Conservation (phyloP, 2,888 invertebrate species). For the Tenthredo mesomela region DNA sequence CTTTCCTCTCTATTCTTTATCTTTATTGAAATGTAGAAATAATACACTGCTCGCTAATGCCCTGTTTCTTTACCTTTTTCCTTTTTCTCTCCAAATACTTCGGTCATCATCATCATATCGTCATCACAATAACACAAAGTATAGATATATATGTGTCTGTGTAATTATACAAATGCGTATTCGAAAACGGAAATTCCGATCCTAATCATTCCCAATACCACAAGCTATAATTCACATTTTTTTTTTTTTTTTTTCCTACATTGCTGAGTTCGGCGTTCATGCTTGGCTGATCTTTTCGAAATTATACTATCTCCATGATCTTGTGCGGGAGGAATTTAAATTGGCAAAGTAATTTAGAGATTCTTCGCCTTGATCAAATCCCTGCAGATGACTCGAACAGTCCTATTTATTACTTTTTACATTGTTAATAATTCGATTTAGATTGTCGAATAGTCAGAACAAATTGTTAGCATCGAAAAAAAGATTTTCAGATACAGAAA, state of each 20-base stretch:
- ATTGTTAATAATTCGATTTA: background rate
- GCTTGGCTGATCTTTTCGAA: background rate
- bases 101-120: background rate
- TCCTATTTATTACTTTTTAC: background rate
- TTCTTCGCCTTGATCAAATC: slow-evolving; percentile 18
- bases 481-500: background rate
- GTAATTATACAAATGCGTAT: slow-evolving; percentile 21
- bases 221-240: slow-evolving; percentile 20
- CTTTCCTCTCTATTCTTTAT: slow-evolving; percentile 37
- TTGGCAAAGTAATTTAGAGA: slow-evolving; percentile 38
- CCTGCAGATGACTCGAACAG: background rate
- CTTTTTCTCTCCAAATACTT: slow-evolving; percentile 1
- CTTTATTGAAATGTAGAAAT: slow-evolving; percentile 50
- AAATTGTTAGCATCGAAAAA: background rate
- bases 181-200: slow-evolving; percentile 33
- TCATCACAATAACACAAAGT: slow-evolving; percentile 20
- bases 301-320: slow-evolving; percentile 11
- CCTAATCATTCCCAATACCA: slow-evolving; percentile 25
- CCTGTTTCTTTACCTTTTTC: background rate
- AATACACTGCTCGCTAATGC: slow-evolving; percentile 39
- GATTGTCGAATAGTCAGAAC: background rate
- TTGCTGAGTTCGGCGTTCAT: slow-evolving; percentile 12
- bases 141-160: background rate
- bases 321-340: slow-evolving; percentile 22
- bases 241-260: background rate